These are phyloP conservation scores for Sturnira hondurensis DNA, from an alignment of 2,113 vertebrate species.

Conservation along the genomic window DNA sequence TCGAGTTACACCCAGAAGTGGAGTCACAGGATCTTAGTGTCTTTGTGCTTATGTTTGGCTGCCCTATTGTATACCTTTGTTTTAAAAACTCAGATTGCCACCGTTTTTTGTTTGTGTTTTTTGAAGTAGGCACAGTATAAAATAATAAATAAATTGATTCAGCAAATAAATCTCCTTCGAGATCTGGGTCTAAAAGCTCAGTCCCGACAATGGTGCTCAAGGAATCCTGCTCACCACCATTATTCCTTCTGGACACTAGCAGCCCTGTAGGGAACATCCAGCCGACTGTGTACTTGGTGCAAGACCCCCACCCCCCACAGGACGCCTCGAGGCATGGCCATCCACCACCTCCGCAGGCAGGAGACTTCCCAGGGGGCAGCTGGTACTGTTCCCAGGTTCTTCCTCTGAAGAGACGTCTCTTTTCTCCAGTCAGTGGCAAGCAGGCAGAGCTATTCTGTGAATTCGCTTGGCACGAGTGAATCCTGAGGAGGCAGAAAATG, in stretches of 20 bases:
- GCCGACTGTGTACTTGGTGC: not conserved
- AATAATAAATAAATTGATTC: not conserved
- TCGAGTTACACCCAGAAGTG: not conserved
- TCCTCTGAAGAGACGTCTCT: not conserved
- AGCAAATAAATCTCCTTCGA: not conserved
- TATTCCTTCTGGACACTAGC: not conserved
- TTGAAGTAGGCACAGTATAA: not conserved
- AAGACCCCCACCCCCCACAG: not conserved
- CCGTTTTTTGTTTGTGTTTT: not conserved
- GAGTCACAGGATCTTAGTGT: not conserved
- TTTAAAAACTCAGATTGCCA: not conserved
- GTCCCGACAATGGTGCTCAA: not conserved
- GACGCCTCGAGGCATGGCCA: rapidly evolving
- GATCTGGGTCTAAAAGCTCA: not conserved
- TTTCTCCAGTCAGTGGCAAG: not conserved
- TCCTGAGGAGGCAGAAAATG: not conserved
- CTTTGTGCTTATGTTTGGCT: not conserved
- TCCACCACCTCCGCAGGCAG: not conserved
- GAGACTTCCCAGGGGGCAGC: not conserved
- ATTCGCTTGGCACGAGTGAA: not conserved
- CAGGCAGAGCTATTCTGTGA: not conserved
- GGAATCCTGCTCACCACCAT: not conserved
- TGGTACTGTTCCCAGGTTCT: not conserved
- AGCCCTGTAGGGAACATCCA: not conserved
- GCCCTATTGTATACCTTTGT: not conserved